Evolutionary conservation across 2,888 invertebrate species (phyloP), one percentile per base, ranked within the genome.

Genomic region (Barypeithes pellucidus): DNA sequence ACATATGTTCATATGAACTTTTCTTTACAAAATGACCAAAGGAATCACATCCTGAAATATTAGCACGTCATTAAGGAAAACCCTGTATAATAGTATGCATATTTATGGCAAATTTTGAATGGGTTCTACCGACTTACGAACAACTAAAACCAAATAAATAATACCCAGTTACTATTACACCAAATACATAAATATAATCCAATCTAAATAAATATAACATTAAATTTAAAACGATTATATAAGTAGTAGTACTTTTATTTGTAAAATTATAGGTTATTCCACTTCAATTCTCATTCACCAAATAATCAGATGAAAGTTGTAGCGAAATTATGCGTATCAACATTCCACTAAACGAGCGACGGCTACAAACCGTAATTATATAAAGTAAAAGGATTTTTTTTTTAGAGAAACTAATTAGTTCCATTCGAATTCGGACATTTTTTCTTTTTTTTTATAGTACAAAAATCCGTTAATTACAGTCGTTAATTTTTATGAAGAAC

Each of bases 221-320:
- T 57, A 57, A 57, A 33, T 18, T 7, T 33, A 16, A 16, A 57
- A 57, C 18, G 54, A 33, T 57, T 57, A 57, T 16, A 57, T 57
- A 57, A 57, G 33, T 33, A 57, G 33, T 33, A 8, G 33, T 33
- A 33, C 54, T 57, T 57, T 57, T 57, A 57, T 57, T 57, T 57
- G n/a, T 16, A 11, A 57, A 57, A 39, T 50, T 50, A 20, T 33
- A 43, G 67, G 67, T 67, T 41, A 59, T 67, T 67, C 29, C 57
- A 67, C 67, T 33, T 14, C 18, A 33, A 33, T 36, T 33, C 54
- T 57, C 54, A 29, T 57, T 57, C 16, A 57, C 18, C 14, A 33
- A 57, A n/a, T n/a, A n/a, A 57, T 11, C 43, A 67, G 67, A 67
- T 67, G 67, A 67, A 67, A 67, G 67, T 67, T 67, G 33, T 59